A percentile compares a stretch with the other conserved stretches of the same genome.
Conservation (phyloP, 2,888 invertebrate genomes). For the Eristalis tenax region DNA sequence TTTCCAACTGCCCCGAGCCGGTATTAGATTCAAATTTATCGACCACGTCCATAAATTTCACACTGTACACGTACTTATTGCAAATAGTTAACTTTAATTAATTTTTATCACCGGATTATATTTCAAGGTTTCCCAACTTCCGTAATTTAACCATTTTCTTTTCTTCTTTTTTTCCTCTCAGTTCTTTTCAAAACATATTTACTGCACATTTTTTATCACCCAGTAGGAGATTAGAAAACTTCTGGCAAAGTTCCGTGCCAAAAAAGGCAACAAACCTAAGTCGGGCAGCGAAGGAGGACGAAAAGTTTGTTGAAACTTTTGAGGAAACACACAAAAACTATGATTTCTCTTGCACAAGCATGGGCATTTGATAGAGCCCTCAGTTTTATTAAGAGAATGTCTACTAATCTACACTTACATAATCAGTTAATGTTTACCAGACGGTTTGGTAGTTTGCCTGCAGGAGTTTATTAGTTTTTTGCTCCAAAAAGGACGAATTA, state of each 20-base stretch:
- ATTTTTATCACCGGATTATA: background rate
- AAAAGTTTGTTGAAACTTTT: background rate
- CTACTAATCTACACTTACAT: background rate
- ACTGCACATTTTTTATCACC: conserved; percentile 7
- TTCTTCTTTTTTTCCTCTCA: background rate
- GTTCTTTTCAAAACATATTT: background rate
- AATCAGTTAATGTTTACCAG: background rate
- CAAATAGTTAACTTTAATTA: background rate
- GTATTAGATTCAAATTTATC: background rate
- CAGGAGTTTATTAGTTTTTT: background rate
- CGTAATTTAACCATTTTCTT: background rate
- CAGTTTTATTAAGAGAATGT: background rate
- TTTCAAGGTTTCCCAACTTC: background rate
- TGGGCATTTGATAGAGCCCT: background rate
- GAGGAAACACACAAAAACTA: background rate
- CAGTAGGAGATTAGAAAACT: conserved; percentile 7
- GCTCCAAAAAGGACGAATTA: background rate
- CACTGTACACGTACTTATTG: background rate
- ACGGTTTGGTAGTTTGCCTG: background rate
- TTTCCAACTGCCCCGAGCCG: background rate
- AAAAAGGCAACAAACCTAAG: background rate
- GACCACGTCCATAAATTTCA: background rate
- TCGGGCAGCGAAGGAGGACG: background rate
- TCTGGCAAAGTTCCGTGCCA: background rate
- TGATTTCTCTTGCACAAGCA: background rate